Conservation (phyloP, 2,888 invertebrate genomes). For the Brachypterus glaber region DNA sequence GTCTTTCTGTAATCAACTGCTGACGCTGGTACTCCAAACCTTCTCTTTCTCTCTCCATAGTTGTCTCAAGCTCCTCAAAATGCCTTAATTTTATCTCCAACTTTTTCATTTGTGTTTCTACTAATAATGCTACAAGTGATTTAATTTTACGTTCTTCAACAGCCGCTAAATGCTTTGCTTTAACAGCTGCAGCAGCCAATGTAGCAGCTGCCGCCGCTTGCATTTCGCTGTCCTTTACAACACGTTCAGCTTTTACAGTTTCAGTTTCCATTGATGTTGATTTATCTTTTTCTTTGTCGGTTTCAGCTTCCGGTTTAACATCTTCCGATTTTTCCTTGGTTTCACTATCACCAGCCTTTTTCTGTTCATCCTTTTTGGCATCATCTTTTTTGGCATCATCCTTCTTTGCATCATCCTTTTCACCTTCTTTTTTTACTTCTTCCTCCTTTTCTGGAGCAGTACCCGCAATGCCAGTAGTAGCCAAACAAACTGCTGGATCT, state of each 20-base stretch:
- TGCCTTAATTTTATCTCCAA: slow-evolving; percentile 95
- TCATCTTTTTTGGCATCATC: slow-evolving; percentile 39
- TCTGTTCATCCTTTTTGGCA: slow-evolving; percentile 26
- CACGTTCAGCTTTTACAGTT: slow-evolving; percentile 25
- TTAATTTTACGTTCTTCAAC: slow-evolving; percentile 98
- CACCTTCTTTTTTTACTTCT: slow-evolving; percentile 31
- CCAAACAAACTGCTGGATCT: slow-evolving; percentile 74
- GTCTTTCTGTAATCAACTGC: slow-evolving; percentile 91
- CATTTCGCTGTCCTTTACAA: slow-evolving; percentile 49
- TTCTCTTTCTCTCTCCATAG: slow-evolving; percentile 88
- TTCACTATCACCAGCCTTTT: not conserved
- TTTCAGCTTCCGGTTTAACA: slow-evolving; percentile 33
- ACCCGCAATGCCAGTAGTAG: slow-evolving; percentile 85
- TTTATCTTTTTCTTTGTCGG: slow-evolving; percentile 42
- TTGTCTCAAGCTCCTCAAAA: slow-evolving; percentile 97
- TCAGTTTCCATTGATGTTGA: slow-evolving; percentile 35
- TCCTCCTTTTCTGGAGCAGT: slow-evolving; percentile 29
- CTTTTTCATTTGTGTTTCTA: slow-evolving; percentile 99
- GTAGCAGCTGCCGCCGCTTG: slow-evolving; percentile 96
- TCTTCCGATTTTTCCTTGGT: slow-evolving; percentile 3
- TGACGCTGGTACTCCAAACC: slow-evolving; percentile 96
- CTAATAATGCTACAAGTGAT: slow-evolving; percentile 90
- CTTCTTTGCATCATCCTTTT: slow-evolving; percentile 46
- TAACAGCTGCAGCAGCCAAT: slow-evolving; percentile 94
- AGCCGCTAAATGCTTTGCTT: slow-evolving; percentile 97